These are phyloP conservation scores for Silurus meridionalis DNA, from an alignment of 2,113 vertebrate species.

Conservation along the genomic window DNA sequence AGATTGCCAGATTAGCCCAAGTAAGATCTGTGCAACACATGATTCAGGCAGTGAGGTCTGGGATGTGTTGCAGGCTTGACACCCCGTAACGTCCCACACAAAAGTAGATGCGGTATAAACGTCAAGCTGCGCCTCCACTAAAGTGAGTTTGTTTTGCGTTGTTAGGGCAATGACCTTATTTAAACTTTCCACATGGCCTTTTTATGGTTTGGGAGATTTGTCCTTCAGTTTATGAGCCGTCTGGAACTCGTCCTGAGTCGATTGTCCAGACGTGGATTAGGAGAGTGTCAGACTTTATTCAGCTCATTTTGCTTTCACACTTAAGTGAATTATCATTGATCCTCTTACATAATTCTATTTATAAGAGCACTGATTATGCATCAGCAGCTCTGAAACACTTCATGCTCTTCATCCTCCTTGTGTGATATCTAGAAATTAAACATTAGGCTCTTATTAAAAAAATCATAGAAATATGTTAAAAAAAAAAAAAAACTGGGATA, in stretches of 20 bases:
- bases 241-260: conserved; percentile 3
- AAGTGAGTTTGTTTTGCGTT: conserved; percentile 18
- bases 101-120: neutral
- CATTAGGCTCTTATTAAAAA: neutral
- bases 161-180: conserved; percentile 29
- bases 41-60: conserved; percentile 23
- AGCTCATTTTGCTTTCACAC: conserved; percentile 22
- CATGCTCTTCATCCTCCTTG: neutral
- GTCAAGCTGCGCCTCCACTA: neutral
- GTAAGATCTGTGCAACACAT: conserved; percentile 18
- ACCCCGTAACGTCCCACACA: neutral
- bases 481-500: neutral
- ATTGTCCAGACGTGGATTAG: conserved; percentile 21
- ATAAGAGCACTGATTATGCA: conserved; percentile 22
- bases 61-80: neutral
- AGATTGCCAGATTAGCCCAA: conserved; percentile 37
- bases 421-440: neutral
- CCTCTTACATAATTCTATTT: conserved; percentile 29
- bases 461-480: neutral
- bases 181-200: conserved; percentile 3
- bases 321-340: conserved; percentile 35
- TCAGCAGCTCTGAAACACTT: neutral
- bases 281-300: neutral
- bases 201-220: conserved; percentile 12
- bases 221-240: neutral